These are phyloP conservation scores for Zygaena filipendulae DNA, from an alignment of 2,888 invertebrate genomes.

Conservation along the genomic window DNA sequence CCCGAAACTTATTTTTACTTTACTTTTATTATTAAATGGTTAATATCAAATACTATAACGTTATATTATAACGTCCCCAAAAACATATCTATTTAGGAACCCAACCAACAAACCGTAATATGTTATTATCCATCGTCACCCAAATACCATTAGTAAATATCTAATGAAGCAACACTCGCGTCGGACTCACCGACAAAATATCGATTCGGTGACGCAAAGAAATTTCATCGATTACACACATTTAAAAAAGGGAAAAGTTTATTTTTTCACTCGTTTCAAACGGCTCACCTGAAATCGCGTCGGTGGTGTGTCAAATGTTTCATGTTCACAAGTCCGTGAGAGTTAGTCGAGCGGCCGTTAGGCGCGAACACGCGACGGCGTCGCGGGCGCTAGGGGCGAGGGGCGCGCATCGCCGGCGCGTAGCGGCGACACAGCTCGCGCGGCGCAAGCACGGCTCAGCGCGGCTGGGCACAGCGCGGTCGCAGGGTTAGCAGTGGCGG, in stretches of 20 bases:
- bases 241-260: constrained; percentile 37
- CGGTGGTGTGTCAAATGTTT: constrained; percentile 30
- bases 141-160: constrained; percentile 38
- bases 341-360: constrained; percentile 8
- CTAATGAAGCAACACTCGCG: constrained; percentile 26
- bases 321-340: constrained; percentile 23
- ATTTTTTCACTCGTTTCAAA: constrained; percentile 28
- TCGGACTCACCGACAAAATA: constrained; percentile 36
- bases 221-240: constrained; percentile 45
- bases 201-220: constrained; percentile 33
- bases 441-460: constrained; percentile 17
- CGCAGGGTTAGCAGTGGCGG: constrained; percentile 14
- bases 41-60: too few relatives aligned
- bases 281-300: constrained; percentile 40
- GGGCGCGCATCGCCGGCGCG: constrained; percentile 16
- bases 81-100: too few relatives aligned
- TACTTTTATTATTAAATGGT: too few relatives aligned
- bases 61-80: too few relatives aligned
- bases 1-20: too few relatives aligned
- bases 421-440: too few relatives aligned
- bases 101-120: too few relatives aligned
- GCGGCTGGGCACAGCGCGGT: constrained; percentile 12
- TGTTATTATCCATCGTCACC: too few relatives aligned
- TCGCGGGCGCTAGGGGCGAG: constrained; percentile 12
- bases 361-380: constrained; percentile 14